phyloP scores from a whole-genome alignment of 2,113 vertebrate species.

The Pseudorhombus dupliciocellatus region DNA sequence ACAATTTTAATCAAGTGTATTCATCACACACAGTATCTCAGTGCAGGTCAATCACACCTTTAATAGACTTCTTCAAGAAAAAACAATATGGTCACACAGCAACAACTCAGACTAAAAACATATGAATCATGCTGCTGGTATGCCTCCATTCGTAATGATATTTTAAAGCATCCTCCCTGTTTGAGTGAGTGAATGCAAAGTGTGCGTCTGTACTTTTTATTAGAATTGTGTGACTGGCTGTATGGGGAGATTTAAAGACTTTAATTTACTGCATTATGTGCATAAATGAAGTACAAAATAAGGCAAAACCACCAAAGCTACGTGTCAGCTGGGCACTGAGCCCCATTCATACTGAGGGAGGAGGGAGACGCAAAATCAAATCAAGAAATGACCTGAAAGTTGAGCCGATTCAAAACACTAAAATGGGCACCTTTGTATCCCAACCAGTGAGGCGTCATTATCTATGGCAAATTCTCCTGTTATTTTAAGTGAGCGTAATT shows the following conservation, averaged over 20 bases:
- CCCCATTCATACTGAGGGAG: slow-evolving; percentile 48
- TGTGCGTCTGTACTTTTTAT: slow-evolving; percentile 29
- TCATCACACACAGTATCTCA: background rate
- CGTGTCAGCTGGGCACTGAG: slow-evolving; percentile 49
- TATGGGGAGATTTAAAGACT: slow-evolving; percentile 40
- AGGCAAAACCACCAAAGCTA: slow-evolving; percentile 40
- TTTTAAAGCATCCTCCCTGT: slow-evolving; percentile 11
- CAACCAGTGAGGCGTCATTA: slow-evolving; percentile 63
- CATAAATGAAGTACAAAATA: slow-evolving; percentile 65
- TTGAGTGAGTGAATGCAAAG: slow-evolving; percentile 6
- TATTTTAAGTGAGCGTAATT: slow-evolving; percentile 69
- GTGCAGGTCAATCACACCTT: slow-evolving; percentile 3
- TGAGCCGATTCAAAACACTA: slow-evolving; percentile 52
- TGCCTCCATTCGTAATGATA: slow-evolving; percentile 4
- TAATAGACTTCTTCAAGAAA: slow-evolving; percentile 2
- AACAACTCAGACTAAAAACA: slow-evolving; percentile 1
- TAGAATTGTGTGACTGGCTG: slow-evolving; percentile 43
- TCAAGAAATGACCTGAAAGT: slow-evolving; percentile 67
- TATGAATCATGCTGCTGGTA: slow-evolving; percentile 38
- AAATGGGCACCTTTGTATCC: slow-evolving; percentile 68
- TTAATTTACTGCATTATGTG: slow-evolving; percentile 42
- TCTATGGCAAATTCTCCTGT: slow-evolving; percentile 71
- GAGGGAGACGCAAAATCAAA: slow-evolving; percentile 65
- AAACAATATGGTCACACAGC: background rate
- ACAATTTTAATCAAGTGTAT: background rate